Base-by-base conservation (phyloP, 2,113 vertebrate species). In the Periophthalmus modestus region DNA sequence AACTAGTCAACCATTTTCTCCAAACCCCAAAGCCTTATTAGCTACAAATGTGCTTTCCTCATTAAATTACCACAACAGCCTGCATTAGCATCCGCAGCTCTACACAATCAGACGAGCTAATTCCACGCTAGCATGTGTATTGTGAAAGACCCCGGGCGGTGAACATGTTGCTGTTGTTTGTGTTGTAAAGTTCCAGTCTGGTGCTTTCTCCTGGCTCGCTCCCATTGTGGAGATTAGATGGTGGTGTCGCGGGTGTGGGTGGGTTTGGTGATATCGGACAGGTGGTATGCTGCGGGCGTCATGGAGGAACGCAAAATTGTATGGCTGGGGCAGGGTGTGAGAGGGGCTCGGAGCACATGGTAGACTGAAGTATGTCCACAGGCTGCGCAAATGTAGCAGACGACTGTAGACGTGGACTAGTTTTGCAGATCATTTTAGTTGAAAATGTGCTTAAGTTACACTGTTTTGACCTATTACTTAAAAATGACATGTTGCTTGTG, bases 281-380 rank as follows among this genome's bases (percentile, higher is more conserved):
- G 88, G 85, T 90, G 88, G 83, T 68, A 58, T 11, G 67, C 83
- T 81, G 33, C 23, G 1, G 88, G 89, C 84, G 74, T 80, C 85
- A 74, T 68, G 75, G 59, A 23, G 71, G 82, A 72, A 79, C 85
- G 78, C 71, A 81, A 74, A 16, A 80, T 63, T 83, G 78, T 88
- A 39, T 57, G 77, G 74, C 48, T 74, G 78, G 69, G 43, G 77
- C 69, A 74, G 71, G 84, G 66, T 77, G 85, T 57, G 16, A 16
- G 59, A 34, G 24, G 24, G 11, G 14, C 23, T 2, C 15, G 7
- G n/a, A 21, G n/a, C 54, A 21, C 21, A 57, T 57, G 21, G 54
- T 23, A 11, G 58, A 15, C 23, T 16, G 0, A 43, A 34, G 16
- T 36, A 3, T 19, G 28, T 36, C 61, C 33, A 19, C 16, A 36